These are phyloP conservation scores for Herpetotheres cachinnans DNA, from an alignment of 2,113 vertebrate species.

Conservation along the genomic window DNA sequence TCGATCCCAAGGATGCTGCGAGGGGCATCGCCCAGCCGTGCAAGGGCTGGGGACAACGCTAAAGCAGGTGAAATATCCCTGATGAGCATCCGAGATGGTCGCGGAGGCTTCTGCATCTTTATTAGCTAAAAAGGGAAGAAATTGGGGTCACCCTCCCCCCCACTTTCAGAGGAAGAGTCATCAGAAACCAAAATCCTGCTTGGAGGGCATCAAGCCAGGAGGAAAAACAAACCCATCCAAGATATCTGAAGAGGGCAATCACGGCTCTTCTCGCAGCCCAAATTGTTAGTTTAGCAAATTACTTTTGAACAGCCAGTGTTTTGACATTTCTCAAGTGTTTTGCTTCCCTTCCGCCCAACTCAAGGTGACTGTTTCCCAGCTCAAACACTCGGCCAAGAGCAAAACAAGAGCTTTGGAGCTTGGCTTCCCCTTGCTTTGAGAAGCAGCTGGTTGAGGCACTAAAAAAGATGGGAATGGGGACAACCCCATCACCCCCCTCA, in stretches of 20 bases:
- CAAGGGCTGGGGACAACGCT: too few species aligned
- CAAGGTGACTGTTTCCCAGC: not conserved
- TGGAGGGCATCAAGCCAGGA: not conserved
- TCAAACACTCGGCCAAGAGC: not conserved
- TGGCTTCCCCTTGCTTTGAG: not conserved
- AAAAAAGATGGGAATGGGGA: rapidly evolving
- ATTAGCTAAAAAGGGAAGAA: not conserved
- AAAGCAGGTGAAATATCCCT: not conserved
- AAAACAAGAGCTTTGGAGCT: not conserved
- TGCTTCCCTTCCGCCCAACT: not conserved
- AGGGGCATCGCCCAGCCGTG: not conserved
- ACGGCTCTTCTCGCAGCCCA: not conserved
- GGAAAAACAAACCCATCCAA: slow-evolving; percentile 29
- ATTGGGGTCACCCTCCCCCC: not conserved
- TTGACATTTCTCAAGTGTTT: slow-evolving; percentile 31
- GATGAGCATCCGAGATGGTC: rapidly evolving
- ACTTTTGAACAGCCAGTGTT: not conserved
- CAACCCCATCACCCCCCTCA: not conserved
- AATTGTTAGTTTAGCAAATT: slow-evolving; percentile 40
- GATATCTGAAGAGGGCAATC: slow-evolving; percentile 38
- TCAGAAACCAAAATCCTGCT: not conserved
- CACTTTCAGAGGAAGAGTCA: not conserved
- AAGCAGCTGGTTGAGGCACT: not conserved
- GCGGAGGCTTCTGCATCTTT: rapidly evolving
- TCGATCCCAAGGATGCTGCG: rapidly evolving